Conservation (phyloP, 2,888 invertebrate species). For the Cephus pulcher region DNA sequence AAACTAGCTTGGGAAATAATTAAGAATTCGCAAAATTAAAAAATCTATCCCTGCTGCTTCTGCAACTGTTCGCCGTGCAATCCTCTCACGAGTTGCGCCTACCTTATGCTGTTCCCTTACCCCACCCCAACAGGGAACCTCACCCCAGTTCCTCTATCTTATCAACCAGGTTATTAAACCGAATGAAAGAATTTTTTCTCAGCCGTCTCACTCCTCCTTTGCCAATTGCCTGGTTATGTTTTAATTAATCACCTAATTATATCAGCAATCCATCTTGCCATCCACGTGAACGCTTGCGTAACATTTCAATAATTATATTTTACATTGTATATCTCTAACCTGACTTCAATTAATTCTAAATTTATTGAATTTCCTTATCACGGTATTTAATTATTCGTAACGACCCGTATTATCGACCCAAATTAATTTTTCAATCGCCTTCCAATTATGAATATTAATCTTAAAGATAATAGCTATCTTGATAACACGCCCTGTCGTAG, state of each 20-base stretch:
- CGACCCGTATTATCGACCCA: too few species aligned
- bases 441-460: too few species aligned
- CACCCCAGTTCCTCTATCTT: not conserved
- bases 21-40: conserved; percentile 53
- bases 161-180: conserved; percentile 3
- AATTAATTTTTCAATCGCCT: too few species aligned
- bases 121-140: not conserved
- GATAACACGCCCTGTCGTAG: too few species aligned
- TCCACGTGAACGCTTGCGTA: not conserved
- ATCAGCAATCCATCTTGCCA: conserved; percentile 22
- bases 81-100: conserved; percentile 22
- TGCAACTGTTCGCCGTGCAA: conserved; percentile 17
- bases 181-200: conserved; percentile 9
- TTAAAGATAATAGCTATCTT: too few species aligned
- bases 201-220: conserved; percentile 3
- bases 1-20: conserved; percentile 50
- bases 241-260: conserved; percentile 39
- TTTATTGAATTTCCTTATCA: not conserved
- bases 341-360: not conserved
- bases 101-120: not conserved
- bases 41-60: conserved; percentile 41
- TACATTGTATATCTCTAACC: not conserved
- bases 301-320: not conserved
- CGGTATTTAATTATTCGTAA: not conserved
- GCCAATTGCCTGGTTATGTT: not conserved